phyloP scores from a whole-genome alignment of 2,113 vertebrate species.

The Ptychochromis oligacanthus region DNA sequence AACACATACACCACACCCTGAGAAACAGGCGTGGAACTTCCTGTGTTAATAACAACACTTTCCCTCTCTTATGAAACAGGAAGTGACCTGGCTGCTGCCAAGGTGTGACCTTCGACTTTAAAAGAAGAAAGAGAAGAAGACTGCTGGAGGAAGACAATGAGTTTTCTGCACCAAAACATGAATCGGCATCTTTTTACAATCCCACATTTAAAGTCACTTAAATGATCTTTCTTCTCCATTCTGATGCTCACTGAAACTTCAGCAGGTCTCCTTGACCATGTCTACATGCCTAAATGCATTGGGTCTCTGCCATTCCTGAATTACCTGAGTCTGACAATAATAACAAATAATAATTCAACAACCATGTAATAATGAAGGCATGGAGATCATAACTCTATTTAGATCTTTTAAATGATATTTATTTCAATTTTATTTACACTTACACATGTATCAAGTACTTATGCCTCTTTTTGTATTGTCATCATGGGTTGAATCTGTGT shows the following conservation, averaged over 20 bases:
- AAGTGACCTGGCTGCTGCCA: conserved; percentile 5
- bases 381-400: background rate
- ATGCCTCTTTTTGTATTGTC: too few species aligned
- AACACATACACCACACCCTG: background rate
- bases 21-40: conserved; percentile 24
- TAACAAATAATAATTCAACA: background rate
- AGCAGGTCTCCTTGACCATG: background rate
- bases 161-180: background rate
- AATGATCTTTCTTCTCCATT: background rate
- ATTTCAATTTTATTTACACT: too few species aligned
- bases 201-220: background rate
- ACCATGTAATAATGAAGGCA: background rate
- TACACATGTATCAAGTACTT: too few species aligned
- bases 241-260: background rate
- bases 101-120: background rate
- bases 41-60: conserved; percentile 35
- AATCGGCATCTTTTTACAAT: background rate
- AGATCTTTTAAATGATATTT: too few species aligned
- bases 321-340: background rate
- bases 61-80: conserved; percentile 3
- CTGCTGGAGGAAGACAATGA: background rate
- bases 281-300: background rate
- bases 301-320: background rate
- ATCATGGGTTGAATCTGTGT: too few species aligned
- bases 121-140: background rate